Conservation (phyloP, 2,797 vertebrate species). For the Parotocinclus haroldoi region DNA sequence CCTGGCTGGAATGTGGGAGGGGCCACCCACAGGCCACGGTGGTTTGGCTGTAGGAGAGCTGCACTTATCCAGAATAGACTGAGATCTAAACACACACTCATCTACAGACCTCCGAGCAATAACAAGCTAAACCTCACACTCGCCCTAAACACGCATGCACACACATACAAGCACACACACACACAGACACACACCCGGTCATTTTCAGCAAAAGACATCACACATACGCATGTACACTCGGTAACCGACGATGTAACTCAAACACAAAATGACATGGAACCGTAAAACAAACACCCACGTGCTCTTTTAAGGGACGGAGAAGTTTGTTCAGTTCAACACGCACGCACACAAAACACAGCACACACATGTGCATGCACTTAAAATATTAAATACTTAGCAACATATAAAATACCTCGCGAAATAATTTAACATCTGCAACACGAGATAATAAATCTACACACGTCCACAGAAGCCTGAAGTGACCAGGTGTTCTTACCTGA, state of each 20-base stretch:
- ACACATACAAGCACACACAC: too few relatives aligned
- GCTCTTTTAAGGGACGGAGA: neutral
- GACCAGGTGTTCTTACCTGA: conserved; percentile 72
- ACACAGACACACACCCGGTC: neutral
- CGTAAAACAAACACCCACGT: too few relatives aligned
- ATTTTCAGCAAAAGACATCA: too few relatives aligned
- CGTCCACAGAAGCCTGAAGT: too few relatives aligned
- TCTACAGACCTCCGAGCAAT: conserved; percentile 63
- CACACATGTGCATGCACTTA: too few relatives aligned
- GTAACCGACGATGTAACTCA: neutral
- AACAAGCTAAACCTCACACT: conserved; percentile 63
- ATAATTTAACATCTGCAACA: too few relatives aligned
- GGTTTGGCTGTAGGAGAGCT: conserved; percentile 63
- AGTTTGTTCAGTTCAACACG: too few relatives aligned
- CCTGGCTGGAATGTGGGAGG: conserved; percentile 66
- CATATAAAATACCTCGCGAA: too few relatives aligned
- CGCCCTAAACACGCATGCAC: too few relatives aligned
- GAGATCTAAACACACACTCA: conserved; percentile 28
- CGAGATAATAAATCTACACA: too few relatives aligned
- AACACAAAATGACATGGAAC: neutral
- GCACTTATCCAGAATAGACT: conserved; percentile 67
- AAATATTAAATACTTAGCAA: too few relatives aligned
- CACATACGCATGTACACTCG: too few relatives aligned
- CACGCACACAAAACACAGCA: neutral
- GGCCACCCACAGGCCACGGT: conserved; percentile 63